These are phyloP conservation scores for Stenchaetothrips biformis DNA, from an alignment of 2,888 invertebrate species.

Conservation along the genomic window DNA sequence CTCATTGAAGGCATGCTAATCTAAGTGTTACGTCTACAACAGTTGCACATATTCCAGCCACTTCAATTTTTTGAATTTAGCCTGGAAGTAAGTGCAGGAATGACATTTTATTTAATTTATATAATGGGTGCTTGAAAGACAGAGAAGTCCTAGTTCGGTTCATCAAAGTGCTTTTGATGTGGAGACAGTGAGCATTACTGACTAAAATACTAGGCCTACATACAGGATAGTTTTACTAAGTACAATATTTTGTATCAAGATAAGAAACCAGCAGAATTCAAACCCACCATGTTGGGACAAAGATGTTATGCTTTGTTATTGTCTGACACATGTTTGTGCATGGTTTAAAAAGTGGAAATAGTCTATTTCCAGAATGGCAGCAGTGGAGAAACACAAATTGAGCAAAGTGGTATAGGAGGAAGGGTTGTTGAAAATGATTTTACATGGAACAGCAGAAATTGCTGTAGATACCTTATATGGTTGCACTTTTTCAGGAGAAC, in stretches of 20 bases:
- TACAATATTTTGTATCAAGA: not conserved
- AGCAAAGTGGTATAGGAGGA: not conserved
- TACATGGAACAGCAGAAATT: not conserved
- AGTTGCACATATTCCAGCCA: not conserved
- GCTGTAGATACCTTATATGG: not conserved
- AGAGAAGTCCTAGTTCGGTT: not conserved
- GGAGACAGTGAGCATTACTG: slow-evolving; percentile 21
- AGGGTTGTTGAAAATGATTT: not conserved
- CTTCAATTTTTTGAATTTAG: not conserved
- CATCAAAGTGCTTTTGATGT: not conserved
- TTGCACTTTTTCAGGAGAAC: not conserved
- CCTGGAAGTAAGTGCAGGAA: not conserved
- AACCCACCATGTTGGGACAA: not conserved
- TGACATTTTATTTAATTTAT: not conserved
- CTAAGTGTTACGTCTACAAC: not conserved
- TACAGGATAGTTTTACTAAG: slow-evolving; percentile 13
- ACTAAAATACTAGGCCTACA: slow-evolving; percentile 22
- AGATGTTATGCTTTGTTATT: not conserved
- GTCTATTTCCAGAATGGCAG: not conserved
- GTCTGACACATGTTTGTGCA: slow-evolving; percentile 18
- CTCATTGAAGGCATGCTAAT: not conserved
- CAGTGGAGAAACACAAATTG: not conserved
- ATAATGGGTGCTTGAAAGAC: not conserved
- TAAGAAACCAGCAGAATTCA: slow-evolving; percentile 17
- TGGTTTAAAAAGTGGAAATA: not conserved